Percentiles rank a stretch among this genome's conserved stretches.
Conservation (phyloP, 2,888 invertebrate genomes). For the Chrysina gloriosa region DNA sequence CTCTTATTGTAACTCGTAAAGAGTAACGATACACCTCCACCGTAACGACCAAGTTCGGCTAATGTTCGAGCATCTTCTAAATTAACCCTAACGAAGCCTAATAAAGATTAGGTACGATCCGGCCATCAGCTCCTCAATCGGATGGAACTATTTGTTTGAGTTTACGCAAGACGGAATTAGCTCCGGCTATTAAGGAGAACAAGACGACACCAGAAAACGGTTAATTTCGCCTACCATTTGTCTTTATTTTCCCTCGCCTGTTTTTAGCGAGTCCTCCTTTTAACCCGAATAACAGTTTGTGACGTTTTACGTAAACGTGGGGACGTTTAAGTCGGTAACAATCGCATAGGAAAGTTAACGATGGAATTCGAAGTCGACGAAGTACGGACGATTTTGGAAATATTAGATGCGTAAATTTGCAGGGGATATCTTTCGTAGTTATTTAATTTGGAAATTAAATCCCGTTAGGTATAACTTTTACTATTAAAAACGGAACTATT, state of each 20-base stretch:
- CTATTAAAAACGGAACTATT: too few relatives aligned
- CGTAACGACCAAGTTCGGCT: neutral
- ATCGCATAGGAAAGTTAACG: neutral
- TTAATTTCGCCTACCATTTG: conserved; percentile 28
- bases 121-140: conserved; percentile 26
- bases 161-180: conserved; percentile 23
- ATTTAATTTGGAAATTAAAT: too few relatives aligned
- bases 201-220: neutral
- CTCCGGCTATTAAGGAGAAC: neutral
- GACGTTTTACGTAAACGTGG: neutral
- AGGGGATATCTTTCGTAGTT: too few relatives aligned
- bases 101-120: conserved; percentile 20
- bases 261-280: neutral
- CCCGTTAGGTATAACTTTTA: too few relatives aligned
- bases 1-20: too few relatives aligned
- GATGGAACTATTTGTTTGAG: conserved; percentile 32
- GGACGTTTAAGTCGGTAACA: neutral
- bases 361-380: too few relatives aligned
- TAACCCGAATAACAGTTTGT: conserved; percentile 4
- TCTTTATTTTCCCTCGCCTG: conserved; percentile 15
- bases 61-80: neutral
- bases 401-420: too few relatives aligned
- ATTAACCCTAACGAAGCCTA: conserved; percentile 27
- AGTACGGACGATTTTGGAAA: too few relatives aligned
- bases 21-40: too few relatives aligned